Conservation (phyloP, 2,888 invertebrate species). For the Protophormia terraenovae region DNA sequence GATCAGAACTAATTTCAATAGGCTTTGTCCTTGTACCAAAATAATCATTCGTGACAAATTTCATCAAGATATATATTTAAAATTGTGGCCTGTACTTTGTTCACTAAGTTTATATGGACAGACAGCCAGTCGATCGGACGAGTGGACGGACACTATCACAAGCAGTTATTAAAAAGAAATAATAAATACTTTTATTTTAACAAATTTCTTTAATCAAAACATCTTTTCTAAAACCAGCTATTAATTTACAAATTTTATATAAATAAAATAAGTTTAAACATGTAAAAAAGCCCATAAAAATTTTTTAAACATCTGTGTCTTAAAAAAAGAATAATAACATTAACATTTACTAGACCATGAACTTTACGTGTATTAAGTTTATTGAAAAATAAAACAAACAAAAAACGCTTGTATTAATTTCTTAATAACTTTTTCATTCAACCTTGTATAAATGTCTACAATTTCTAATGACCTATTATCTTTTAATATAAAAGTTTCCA, state of each 20-base stretch:
- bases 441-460: not conserved
- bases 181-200: too few relatives aligned
- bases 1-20: too few relatives aligned
- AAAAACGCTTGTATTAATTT: conserved; percentile 4
- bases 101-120: too few relatives aligned
- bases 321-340: not conserved
- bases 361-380: not conserved
- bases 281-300: not conserved
- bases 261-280: not conserved
- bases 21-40: too few relatives aligned
- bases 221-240: not conserved
- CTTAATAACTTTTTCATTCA: conserved; percentile 6
- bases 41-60: too few relatives aligned
- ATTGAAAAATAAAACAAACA: not conserved
- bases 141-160: too few relatives aligned
- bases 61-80: too few relatives aligned
- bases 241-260: not conserved
- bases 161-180: too few relatives aligned
- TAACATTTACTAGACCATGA: conserved; percentile 1
- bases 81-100: too few relatives aligned
- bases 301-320: not conserved
- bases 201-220: too few relatives aligned
- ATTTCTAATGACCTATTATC: conserved; percentile 29
- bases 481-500: not conserved
- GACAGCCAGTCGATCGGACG: too few relatives aligned